Base-by-base conservation (phyloP, 92 coral and sea anemone species). In the Palythoa grandis region DNA sequence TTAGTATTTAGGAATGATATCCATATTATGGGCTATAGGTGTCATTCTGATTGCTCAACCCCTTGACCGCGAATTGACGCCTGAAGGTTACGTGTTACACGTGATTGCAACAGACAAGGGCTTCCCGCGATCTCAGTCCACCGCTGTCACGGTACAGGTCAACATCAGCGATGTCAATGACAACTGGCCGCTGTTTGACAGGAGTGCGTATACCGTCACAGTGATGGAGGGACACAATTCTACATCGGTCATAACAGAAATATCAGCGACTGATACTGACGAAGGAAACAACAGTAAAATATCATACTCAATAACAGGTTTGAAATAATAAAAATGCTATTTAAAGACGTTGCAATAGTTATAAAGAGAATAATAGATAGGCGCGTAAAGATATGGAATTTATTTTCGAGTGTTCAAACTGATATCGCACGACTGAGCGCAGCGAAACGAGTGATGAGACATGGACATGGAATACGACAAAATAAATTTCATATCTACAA, bases 101-200 rank as follows among this genome's bases (percentile, higher is more conserved):
- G 76, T 91, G 39, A 24, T 88, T 22, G 91, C 93, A 10, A 83
- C 88, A 17, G 93, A 91, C 78, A 90, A 86, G 16, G 93, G 93
- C 38, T 54, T 74, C 9, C 91, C 93, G 66, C 52, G 22, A 79
- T 20, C 86, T 13, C 88, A 48, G 74, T 83, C 93, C 60, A 83
- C 91, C 65, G 38, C 66, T 29, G 89, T 83, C 65, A 87, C 85
- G 11, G 79, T 53, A 48, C 67, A 79, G 77, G 77, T 94, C 84
- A 90, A 88, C 52, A 88, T 94, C 22, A 92, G 86, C 66, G 98
- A 94, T 86, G 77, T 92, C n/a, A 94, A 94, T 86, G 98, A 94
- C 74, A 94, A 94, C 72, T 76, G 68, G 13, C 98, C 98, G 7
- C 48, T 69, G 65, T 94, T 94, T 82, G 87, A 61, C 9, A 61